Conservation (phyloP, 2,113 vertebrate genomes). For the Mustela lutreola region DNA sequence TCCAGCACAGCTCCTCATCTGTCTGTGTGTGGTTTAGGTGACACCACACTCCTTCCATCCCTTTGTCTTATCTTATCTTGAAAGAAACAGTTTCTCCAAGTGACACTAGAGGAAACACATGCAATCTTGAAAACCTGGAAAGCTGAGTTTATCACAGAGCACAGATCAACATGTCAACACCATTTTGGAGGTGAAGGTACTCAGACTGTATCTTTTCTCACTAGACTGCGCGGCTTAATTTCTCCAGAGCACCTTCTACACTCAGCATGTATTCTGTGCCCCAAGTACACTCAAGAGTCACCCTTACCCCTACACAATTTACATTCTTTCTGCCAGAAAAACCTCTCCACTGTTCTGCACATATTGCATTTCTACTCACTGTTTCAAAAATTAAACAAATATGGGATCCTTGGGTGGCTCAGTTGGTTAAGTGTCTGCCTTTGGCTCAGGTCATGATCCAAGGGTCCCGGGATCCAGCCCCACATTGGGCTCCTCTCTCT, state of each 20-base stretch:
- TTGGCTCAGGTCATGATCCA: neutral
- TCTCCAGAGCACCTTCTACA: neutral
- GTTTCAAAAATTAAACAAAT: neutral
- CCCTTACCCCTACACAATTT: neutral
- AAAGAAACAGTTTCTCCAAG: conserved; percentile 63
- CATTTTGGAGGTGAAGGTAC: neutral
- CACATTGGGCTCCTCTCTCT: neutral
- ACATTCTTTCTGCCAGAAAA: neutral
- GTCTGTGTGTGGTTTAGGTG: conserved; percentile 37
- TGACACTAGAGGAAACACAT: conserved; percentile 40
- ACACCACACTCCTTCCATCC: neutral
- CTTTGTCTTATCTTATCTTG: conserved; percentile 65
- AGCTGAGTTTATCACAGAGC: conserved; percentile 24
- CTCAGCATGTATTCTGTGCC: neutral
- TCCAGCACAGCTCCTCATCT: conserved; percentile 40
- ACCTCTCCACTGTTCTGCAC: neutral
- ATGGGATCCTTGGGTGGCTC: neutral
- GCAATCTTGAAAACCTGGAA: conserved; percentile 47
- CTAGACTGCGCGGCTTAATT: neutral
- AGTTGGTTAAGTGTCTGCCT: neutral
- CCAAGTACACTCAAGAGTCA: neutral
- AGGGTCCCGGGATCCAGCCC: neutral
- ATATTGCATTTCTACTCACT: neutral
- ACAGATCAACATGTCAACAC: neutral
- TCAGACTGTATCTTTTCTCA: neutral